A percentile compares a stretch with the other conserved stretches of the same genome.
Conservation (phyloP, 2,797 vertebrate species). For the Fundulus diaphanus region DNA sequence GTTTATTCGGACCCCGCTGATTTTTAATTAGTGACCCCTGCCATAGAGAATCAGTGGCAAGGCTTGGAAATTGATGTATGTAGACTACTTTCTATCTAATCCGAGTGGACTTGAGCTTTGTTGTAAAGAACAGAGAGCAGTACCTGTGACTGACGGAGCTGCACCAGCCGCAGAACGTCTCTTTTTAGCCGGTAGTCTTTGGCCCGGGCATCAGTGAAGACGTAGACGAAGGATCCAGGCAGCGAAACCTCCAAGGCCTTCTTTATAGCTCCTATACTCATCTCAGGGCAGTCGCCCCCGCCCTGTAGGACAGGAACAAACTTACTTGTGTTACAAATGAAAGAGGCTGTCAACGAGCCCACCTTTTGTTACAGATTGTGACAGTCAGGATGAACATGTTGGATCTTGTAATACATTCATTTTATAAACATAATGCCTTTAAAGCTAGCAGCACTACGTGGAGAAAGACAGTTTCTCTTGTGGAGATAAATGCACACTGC, state of each 20-base stretch:
- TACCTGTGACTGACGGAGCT: slow-evolving; percentile 94
- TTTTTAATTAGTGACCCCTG: too few relatives aligned
- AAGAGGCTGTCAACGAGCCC: not conserved
- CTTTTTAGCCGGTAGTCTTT: slow-evolving; percentile 91
- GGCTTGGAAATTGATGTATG: too few relatives aligned
- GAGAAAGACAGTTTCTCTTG: not conserved
- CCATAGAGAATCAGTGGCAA: not conserved
- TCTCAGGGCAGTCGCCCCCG: slow-evolving; percentile 95
- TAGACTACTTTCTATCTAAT: not conserved
- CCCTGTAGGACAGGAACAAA: slow-evolving; percentile 78
- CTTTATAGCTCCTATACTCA: slow-evolving; percentile 94
- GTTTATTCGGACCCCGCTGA: too few relatives aligned
- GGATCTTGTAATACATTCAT: not conserved
- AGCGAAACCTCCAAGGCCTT: slow-evolving; percentile 89
- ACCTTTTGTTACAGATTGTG: not conserved
- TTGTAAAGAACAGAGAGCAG: not conserved
- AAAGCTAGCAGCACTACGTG: slow-evolving; percentile 2
- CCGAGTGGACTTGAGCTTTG: not conserved
- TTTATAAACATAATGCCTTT: slow-evolving; percentile 2
- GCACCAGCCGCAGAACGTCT: slow-evolving; percentile 89
- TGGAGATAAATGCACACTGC: not conserved
- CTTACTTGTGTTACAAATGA: not conserved
- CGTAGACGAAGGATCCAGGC: slow-evolving; percentile 92
- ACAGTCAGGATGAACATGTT: not conserved
- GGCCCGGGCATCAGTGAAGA: slow-evolving; percentile 94